A percentile compares a stretch with the other conserved stretches of the same genome.
These are phyloP conservation scores for Pentalonia nigronervosa DNA, from an alignment of 1,140 invertebrate genomes.

Conservation along the genomic window DNA sequence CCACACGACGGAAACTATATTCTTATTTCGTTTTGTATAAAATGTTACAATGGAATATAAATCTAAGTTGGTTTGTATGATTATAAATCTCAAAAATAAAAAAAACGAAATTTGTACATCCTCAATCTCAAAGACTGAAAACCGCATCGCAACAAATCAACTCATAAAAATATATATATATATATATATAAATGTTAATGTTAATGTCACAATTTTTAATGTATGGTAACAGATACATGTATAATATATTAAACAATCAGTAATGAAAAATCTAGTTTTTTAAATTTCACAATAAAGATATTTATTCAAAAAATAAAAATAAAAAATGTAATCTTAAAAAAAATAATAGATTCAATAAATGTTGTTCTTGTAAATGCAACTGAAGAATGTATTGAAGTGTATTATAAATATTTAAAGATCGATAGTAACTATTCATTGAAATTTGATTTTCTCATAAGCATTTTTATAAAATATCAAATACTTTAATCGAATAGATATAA, in stretches of 20 bases:
- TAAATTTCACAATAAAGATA: background rate
- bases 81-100: background rate
- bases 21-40: slow-evolving; percentile 13
- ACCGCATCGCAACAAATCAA: background rate
- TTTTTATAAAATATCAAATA: no score
- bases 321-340: background rate
- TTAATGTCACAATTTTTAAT: background rate
- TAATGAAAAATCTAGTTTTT: background rate
- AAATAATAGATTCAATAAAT: background rate
- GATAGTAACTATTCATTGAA: no score
- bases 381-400: no score
- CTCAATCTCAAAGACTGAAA: background rate
- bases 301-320: no score
- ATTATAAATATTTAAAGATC: no score
- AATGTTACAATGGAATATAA: slow-evolving; percentile 29
- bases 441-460: no score
- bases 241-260: background rate
- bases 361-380: no score
- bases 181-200: background rate
- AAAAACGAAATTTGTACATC: background rate
- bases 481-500: no score
- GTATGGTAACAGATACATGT: background rate
- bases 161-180: background rate
- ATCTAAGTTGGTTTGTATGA: background rate
- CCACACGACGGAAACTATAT: slow-evolving; percentile 33